Conservation (phyloP, 2,888 invertebrate genomes). For the Exocentrus adspersus region DNA sequence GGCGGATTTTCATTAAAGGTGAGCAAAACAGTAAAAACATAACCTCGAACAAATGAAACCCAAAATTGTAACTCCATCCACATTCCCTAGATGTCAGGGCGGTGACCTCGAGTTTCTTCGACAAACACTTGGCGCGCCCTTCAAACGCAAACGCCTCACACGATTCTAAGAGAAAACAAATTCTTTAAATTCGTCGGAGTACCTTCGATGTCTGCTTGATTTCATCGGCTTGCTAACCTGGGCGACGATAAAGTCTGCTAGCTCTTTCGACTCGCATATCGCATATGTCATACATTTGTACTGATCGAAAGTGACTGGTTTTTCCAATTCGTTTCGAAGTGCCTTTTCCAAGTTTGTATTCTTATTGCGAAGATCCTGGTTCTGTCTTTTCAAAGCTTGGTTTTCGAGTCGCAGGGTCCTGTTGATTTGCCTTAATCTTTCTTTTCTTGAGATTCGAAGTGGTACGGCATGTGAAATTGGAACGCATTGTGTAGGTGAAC, state of each 20-base stretch:
- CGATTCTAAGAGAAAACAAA: too few relatives aligned
- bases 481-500: not conserved
- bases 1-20: too few relatives aligned
- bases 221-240: constrained; percentile 5
- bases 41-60: too few relatives aligned
- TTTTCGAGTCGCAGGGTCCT: not conserved
- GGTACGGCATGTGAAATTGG: not conserved
- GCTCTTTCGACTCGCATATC: not conserved
- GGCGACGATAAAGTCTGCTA: constrained; percentile 18
- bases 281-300: not conserved
- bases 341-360: not conserved
- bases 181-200: constrained; percentile 5
- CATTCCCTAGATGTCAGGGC: too few relatives aligned
- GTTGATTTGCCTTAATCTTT: not conserved
- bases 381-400: not conserved
- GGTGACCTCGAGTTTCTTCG: too few relatives aligned
- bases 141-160: too few relatives aligned
- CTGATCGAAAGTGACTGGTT: not conserved
- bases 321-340: not conserved
- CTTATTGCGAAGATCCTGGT: not conserved
- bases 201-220: constrained; percentile 5
- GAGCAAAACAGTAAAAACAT: too few relatives aligned
- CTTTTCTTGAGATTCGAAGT: not conserved
- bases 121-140: too few relatives aligned
- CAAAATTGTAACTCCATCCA: too few relatives aligned